These are phyloP conservation scores for Pterocles orientalis DNA, from an alignment of 2,113 vertebrate species.

Conservation along the genomic window DNA sequence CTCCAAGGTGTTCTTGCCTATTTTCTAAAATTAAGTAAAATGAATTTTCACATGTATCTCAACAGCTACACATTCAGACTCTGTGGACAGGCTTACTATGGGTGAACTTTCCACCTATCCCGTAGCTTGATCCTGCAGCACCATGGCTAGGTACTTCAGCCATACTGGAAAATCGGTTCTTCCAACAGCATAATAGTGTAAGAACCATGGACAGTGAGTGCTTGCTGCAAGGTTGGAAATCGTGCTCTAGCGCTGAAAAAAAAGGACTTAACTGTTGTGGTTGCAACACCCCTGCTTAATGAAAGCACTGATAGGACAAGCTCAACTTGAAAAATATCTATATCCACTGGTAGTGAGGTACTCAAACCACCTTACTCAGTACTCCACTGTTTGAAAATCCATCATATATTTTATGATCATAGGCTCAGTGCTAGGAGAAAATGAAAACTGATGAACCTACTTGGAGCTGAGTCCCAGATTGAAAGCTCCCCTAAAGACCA, in stretches of 20 bases:
- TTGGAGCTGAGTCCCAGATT: background rate
- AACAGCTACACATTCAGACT: background rate
- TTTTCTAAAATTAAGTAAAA: background rate
- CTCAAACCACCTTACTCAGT: background rate
- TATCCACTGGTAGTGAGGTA: too few relatives aligned
- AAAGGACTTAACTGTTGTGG: background rate
- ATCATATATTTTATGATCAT: background rate
- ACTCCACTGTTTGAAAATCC: background rate
- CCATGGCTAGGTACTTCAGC: background rate
- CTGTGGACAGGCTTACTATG: background rate
- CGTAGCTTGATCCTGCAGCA: background rate
- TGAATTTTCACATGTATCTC: background rate
- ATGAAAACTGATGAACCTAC: background rate
- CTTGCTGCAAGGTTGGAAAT: accelerated
- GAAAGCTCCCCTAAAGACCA: background rate
- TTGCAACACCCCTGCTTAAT: background rate
- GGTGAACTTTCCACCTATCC: background rate
- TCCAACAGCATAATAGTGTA: background rate
- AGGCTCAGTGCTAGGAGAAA: background rate
- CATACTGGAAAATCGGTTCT: too few relatives aligned
- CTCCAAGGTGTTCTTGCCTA: background rate
- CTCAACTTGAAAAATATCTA: background rate
- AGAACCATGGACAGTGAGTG: background rate
- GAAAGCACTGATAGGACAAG: background rate
- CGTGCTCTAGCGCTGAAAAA: accelerated